A percentile compares a stretch with the other conserved stretches of the same genome.
phyloP scores from a whole-genome alignment of 2,113 vertebrate species.

The Boleophthalmus pectinirostris region DNA sequence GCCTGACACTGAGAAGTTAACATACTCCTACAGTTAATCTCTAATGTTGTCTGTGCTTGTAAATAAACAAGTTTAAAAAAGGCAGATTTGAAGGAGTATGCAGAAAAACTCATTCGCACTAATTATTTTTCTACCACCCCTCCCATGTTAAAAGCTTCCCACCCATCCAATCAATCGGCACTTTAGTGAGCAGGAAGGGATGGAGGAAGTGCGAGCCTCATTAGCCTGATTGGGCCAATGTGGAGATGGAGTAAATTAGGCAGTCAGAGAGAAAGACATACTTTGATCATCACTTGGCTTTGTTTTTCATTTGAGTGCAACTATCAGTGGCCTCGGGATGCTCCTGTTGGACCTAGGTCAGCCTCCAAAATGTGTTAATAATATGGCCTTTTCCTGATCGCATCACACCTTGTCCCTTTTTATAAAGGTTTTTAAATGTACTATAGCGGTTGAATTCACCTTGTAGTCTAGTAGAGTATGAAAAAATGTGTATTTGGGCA shows the following conservation, averaged over 20 bases:
- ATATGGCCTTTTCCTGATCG: neutral
- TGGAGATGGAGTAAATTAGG: conserved; percentile 62
- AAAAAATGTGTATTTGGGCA: too few species aligned
- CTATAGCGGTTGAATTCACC: neutral
- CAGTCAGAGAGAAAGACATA: conserved; percentile 63
- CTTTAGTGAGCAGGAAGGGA: conserved; percentile 66
- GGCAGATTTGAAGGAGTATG: conserved; percentile 67
- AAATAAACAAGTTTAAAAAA: conserved; percentile 67
- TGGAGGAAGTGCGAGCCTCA: conserved; percentile 72
- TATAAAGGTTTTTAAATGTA: too few species aligned
- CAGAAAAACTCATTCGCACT: conserved; percentile 74
- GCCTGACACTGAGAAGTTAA: conserved; percentile 71
- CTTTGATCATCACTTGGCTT: conserved; percentile 66
- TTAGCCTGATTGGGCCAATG: conserved; percentile 76
- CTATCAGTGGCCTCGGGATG: neutral
- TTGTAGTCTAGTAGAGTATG: too few species aligned
- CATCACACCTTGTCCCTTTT: neutral
- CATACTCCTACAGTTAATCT: conserved; percentile 70
- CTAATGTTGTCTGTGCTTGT: conserved; percentile 67
- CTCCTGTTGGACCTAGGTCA: conserved; percentile 14
- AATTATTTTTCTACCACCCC: conserved; percentile 77
- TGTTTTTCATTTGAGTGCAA: conserved; percentile 25
- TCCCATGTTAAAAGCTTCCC: conserved; percentile 75
- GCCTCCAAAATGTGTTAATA: neutral
- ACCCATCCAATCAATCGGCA: conserved; percentile 71